Evolutionary conservation across 2,888 invertebrate species (phyloP).

Genomic region (Vesta saturnalis): DNA sequence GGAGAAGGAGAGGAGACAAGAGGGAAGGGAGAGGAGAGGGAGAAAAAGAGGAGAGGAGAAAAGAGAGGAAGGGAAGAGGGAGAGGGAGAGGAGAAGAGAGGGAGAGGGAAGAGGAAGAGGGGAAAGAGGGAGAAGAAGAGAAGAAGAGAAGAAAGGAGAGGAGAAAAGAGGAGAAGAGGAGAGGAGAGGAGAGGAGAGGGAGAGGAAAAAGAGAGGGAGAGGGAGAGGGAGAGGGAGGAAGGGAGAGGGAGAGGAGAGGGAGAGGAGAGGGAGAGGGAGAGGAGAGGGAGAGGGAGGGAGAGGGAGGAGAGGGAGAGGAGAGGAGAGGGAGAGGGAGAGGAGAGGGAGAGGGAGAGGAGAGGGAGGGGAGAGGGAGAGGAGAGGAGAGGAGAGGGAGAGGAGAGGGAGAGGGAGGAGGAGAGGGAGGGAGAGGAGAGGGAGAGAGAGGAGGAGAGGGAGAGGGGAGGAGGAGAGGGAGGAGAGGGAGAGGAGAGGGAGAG

Average conservation of each 20-base stretch:
- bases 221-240: not conserved
- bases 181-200: not conserved
- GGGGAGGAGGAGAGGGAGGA: not conserved
- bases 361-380: not conserved
- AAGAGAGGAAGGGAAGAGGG: too few relatives aligned
- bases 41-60: too few relatives aligned
- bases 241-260: not conserved
- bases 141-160: too few relatives aligned
- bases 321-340: not conserved
- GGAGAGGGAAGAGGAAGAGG: not conserved
- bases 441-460: not conserved
- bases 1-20: too few relatives aligned
- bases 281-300: not conserved
- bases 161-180: not conserved
- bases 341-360: not conserved
- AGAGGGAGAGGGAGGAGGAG: not conserved
- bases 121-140: not conserved
- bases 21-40: too few relatives aligned
- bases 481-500: not conserved
- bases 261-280: not conserved
- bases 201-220: not conserved
- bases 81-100: too few relatives aligned
- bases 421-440: not conserved
- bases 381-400: not conserved
- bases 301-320: not conserved